phyloP scores from a whole-genome alignment of 2,797 vertebrate species.

The Hafferia zeledoni region DNA sequence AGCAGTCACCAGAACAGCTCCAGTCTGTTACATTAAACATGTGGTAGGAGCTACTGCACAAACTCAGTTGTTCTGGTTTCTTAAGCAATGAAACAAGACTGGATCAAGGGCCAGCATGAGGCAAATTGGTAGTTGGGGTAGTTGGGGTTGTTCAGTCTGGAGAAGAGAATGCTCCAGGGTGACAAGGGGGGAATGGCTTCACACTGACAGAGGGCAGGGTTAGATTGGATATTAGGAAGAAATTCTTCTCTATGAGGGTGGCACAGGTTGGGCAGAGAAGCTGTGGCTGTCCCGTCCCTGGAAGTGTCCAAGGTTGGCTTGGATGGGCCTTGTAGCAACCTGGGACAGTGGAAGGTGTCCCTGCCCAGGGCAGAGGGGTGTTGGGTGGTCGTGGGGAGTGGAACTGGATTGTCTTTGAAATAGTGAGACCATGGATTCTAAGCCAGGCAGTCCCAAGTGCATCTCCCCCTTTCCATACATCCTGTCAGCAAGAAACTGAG shows the following conservation, averaged over 20 bases:
- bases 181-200: background rate
- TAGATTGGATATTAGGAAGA: no score
- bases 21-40: background rate
- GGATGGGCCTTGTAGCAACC: no score
- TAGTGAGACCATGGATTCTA: background rate
- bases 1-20: background rate
- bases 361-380: background rate
- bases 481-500: background rate
- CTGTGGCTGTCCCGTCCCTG: no score
- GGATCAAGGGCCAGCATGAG: no score
- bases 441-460: background rate
- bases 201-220: no score
- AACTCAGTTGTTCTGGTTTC: background rate
- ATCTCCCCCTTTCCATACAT: background rate
- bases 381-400: background rate
- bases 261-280: no score
- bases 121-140: fast-evolving
- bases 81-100: no score
- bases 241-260: no score
- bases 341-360: fast-evolving
- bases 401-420: background rate
- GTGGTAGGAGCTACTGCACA: background rate
- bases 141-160: background rate
- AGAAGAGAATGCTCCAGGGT: background rate
- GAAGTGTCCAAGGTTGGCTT: no score